phyloP scores from a whole-genome alignment of 2,888 invertebrate species.

The Macrophya annulata region DNA sequence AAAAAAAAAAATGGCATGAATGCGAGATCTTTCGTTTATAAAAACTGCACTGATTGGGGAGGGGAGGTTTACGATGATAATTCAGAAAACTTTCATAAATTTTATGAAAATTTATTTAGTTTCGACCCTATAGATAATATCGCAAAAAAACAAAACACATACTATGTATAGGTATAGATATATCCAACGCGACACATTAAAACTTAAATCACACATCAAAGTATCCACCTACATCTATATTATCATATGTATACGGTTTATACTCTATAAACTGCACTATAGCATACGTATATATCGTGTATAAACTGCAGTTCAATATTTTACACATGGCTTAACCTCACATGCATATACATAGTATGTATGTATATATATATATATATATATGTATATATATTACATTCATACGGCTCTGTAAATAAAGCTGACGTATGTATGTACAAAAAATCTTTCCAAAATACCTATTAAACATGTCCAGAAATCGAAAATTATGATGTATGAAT shows the following conservation, averaged over 20 bases:
- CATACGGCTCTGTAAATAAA: background rate
- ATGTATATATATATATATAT: background rate
- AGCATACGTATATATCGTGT: background rate
- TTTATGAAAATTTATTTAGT: background rate
- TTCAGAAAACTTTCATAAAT: background rate
- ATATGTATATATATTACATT: too few species aligned
- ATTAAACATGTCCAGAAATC: background rate
- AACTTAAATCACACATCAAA: slow-evolving; percentile 65
- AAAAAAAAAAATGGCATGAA: slow-evolving; percentile 70
- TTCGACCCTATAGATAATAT: background rate
- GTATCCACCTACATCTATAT: slow-evolving; percentile 64
- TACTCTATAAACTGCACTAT: background rate
- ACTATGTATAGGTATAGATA: background rate
- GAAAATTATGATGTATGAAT: too few species aligned
- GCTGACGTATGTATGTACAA: background rate
- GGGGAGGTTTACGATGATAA: background rate
- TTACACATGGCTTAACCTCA: background rate
- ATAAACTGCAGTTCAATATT: slow-evolving; percentile 26
- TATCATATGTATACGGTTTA: slow-evolving; percentile 65
- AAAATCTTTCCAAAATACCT: background rate
- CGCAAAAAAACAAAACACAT: background rate
- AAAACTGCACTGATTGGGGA: background rate
- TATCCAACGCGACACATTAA: slow-evolving; percentile 36
- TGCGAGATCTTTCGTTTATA: slow-evolving; percentile 71
- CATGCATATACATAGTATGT: slow-evolving; percentile 62